phyloP scores from a whole-genome alignment of 2,888 invertebrate species.

The Synergus japonicus region DNA sequence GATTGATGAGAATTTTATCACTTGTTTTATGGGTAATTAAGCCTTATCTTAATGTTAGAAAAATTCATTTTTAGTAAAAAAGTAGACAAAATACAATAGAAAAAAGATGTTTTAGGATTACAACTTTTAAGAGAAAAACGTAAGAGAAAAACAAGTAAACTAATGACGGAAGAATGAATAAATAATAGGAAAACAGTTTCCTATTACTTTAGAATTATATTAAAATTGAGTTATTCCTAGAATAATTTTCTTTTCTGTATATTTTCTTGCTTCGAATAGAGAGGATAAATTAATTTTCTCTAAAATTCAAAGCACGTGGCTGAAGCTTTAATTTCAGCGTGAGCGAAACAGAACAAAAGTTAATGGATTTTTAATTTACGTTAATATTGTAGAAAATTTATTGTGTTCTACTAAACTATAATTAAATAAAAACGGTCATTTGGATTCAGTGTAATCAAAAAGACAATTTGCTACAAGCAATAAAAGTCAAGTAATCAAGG shows the following conservation, averaged over 20 bases:
- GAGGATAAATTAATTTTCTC: neutral
- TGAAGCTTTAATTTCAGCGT: neutral
- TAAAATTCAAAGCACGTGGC: neutral
- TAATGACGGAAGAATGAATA: neutral
- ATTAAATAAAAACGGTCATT: slow-evolving; percentile 4
- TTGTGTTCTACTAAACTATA: neutral
- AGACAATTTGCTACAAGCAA: neutral
- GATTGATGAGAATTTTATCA: neutral
- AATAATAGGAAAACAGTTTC: neutral
- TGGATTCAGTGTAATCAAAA: slow-evolving; percentile 16
- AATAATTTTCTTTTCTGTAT: too few relatives aligned
- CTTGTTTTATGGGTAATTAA: slow-evolving; percentile 1
- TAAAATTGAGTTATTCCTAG: too few relatives aligned
- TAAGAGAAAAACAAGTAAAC: too few relatives aligned
- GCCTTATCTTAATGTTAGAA: neutral
- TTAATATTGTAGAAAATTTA: neutral
- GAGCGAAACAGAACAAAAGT: neutral
- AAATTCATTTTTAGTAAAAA: neutral
- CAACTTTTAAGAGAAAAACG: too few relatives aligned
- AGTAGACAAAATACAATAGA: neutral
- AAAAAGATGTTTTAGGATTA: neutral
- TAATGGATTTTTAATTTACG: neutral
- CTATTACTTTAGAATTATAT: too few relatives aligned
- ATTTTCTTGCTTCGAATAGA: too few relatives aligned
- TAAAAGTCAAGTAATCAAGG: slow-evolving; percentile 28